Evolutionary conservation across 2,797 vertebrate genomes (phyloP).

Genomic region (Acrossocheilus fasciatus): DNA sequence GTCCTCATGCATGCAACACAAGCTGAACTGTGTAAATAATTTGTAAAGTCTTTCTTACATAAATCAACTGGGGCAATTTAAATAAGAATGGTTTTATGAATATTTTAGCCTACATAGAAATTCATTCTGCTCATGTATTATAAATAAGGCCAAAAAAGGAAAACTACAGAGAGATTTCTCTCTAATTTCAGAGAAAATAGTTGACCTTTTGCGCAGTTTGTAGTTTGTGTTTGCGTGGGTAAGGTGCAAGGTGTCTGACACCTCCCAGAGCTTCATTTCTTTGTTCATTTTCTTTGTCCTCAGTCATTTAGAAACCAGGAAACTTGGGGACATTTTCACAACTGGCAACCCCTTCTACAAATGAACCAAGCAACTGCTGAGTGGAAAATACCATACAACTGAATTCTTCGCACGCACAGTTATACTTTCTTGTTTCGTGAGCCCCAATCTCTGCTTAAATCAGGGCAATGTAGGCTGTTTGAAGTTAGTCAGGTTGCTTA

Average conservation of each 20-base stretch:
- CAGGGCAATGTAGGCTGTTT: neutral
- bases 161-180: neutral
- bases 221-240: conserved; percentile 24
- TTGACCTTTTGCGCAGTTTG: conserved; percentile 11
- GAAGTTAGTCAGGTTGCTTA: conserved; percentile 3
- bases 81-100: neutral
- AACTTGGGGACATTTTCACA: conserved; percentile 39
- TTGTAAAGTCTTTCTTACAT: neutral
- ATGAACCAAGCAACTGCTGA: conserved; percentile 24
- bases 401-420: conserved; percentile 29
- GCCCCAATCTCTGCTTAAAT: conserved; percentile 9
- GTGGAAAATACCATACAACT: conserved; percentile 38
- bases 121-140: neutral
- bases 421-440: conserved; percentile 10
- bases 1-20: neutral
- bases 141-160: neutral
- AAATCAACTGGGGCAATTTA: neutral
- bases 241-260: conserved; percentile 8
- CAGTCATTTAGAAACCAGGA: conserved; percentile 45
- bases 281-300: neutral
- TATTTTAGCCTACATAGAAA: neutral
- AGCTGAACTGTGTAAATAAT: neutral
- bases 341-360: conserved; percentile 20
- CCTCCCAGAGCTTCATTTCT: neutral
- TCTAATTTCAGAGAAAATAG: conserved; percentile 24